Evolutionary conservation across 2,888 invertebrate genomes (phyloP).

Genomic region (Serrognathus titanus): DNA sequence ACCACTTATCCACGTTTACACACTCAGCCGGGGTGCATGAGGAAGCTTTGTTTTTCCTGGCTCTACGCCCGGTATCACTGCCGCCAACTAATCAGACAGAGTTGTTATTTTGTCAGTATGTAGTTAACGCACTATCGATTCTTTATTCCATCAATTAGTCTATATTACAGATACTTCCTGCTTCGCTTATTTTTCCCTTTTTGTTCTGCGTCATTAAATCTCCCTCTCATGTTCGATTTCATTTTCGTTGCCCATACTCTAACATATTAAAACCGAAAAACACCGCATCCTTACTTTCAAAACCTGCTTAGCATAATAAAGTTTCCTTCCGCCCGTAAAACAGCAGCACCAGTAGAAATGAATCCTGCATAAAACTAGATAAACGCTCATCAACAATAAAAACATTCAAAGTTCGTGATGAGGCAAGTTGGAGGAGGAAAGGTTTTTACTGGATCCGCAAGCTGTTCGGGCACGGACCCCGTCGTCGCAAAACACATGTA

Average conservation of each 20-base stretch:
- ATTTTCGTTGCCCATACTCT: too few relatives aligned
- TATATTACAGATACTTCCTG: too few relatives aligned
- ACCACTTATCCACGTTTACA: slow-evolving; percentile 51
- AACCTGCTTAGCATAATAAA: slow-evolving; percentile 21
- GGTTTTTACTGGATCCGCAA: slow-evolving; percentile 35
- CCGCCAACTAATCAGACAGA: slow-evolving; percentile 44
- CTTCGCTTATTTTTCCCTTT: too few relatives aligned
- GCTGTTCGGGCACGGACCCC: slow-evolving; percentile 30
- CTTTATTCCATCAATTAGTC: slow-evolving; percentile 22
- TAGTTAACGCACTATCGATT: slow-evolving; percentile 43
- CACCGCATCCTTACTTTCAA: not conserved
- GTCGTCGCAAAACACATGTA: slow-evolving; percentile 31
- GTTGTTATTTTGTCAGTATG: slow-evolving; percentile 43
- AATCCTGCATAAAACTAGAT: slow-evolving; percentile 30
- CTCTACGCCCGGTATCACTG: slow-evolving; percentile 40
- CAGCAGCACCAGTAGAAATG: slow-evolving; percentile 21
- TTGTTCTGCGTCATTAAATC: too few relatives aligned
- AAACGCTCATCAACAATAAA: slow-evolving; percentile 43
- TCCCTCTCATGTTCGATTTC: too few relatives aligned
- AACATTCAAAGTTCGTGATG: slow-evolving; percentile 42
- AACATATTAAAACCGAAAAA: too few relatives aligned
- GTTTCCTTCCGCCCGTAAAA: slow-evolving; percentile 18
- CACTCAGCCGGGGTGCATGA: slow-evolving; percentile 42
- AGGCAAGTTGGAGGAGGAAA: slow-evolving; percentile 33
- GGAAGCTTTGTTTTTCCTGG: slow-evolving; percentile 48